phyloP scores from a whole-genome alignment of 2,797 vertebrate species.

The Miichthys miiuy region DNA sequence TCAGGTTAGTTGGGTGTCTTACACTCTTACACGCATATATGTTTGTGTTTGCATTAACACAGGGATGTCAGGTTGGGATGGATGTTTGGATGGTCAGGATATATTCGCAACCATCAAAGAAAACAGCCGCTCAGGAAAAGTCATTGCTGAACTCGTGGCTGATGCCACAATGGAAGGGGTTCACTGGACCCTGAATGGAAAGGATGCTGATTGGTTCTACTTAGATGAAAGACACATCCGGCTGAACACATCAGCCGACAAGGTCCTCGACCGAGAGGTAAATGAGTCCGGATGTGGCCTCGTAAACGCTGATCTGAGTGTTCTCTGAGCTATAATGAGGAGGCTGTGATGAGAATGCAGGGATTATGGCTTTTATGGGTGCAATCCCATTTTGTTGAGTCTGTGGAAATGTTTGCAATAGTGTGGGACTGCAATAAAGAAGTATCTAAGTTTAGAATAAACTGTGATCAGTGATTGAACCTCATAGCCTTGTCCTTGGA shows the following conservation, averaged over 20 bases:
- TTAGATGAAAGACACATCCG: slow-evolving; percentile 85
- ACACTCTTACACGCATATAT: background rate
- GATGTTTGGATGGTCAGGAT: slow-evolving; percentile 87
- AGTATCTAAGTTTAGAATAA: slow-evolving; percentile 42
- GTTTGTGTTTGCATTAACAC: slow-evolving; percentile 17
- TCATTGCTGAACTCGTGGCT: slow-evolving; percentile 81
- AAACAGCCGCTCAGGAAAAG: slow-evolving; percentile 87
- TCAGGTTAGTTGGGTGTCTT: background rate
- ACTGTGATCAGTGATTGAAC: slow-evolving; percentile 35
- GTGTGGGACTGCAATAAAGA: background rate
- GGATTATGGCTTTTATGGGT: background rate
- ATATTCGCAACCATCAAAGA: slow-evolving; percentile 85
- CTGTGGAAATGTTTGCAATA: background rate
- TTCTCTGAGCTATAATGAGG: background rate
- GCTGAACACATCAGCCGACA: slow-evolving; percentile 83
- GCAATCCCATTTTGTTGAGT: background rate
- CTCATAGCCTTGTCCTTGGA: slow-evolving; percentile 43
- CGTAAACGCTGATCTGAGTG: background rate
- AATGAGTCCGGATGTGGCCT: background rate
- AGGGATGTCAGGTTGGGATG: slow-evolving; percentile 81
- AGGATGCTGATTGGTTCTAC: slow-evolving; percentile 88
- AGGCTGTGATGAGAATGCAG: slow-evolving; percentile 4
- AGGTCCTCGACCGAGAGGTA: slow-evolving; percentile 87
- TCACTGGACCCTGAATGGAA: slow-evolving; percentile 83
- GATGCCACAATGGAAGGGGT: slow-evolving; percentile 73